Base-by-base conservation (phyloP, 2,113 vertebrate genomes). In the Epinephelus cyanopodus region DNA sequence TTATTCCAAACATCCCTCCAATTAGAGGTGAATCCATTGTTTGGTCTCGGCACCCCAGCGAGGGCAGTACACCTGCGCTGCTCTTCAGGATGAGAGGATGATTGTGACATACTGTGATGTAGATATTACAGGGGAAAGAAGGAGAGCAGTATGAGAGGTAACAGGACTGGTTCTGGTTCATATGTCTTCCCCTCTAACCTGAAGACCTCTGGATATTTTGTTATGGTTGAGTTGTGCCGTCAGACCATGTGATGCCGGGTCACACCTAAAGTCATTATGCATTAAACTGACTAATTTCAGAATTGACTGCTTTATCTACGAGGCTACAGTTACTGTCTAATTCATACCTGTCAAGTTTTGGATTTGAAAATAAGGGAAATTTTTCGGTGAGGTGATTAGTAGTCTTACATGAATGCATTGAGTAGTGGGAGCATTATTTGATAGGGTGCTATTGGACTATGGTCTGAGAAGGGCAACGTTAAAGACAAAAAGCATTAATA, bases 1-100 rank as follows among this genome's bases (percentile, higher is more conserved):
- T 90, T 90, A 89, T 89, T 87, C 72, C 58, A 82, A 89, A 86
- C 74, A 78, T 54, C 54, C 61, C 25, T 82, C 66, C 50, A 83
- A 85, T 89, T 85, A 75, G 65, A 67, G 66, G 74, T 67, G 69
- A 87, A 69, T 79, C 84, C 82, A 56, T 85, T 86, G 70, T 70
- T 80, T 74, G 65, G 75, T 72, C 23, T 29, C 9, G 1, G 19
- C 64, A n/a, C 60, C 75, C 62, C 53, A 18, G 42, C 60, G 69
- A 45, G 57, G 15, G 39, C 6, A 5, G 39, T 23, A 53, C 84
- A 87, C 85, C 88, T 82, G 84, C 12, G 42, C 50, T 27, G 63
- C n/a, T 60, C 62, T 47, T 27, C 45, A 77, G 42, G 13, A 33
- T 52, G 48, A 79, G 52, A 71, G 50, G 45, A 57, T 2, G 42